Evolutionary conservation across 2,888 invertebrate species (phyloP).

Genomic region (Mechanitis messenoides): DNA sequence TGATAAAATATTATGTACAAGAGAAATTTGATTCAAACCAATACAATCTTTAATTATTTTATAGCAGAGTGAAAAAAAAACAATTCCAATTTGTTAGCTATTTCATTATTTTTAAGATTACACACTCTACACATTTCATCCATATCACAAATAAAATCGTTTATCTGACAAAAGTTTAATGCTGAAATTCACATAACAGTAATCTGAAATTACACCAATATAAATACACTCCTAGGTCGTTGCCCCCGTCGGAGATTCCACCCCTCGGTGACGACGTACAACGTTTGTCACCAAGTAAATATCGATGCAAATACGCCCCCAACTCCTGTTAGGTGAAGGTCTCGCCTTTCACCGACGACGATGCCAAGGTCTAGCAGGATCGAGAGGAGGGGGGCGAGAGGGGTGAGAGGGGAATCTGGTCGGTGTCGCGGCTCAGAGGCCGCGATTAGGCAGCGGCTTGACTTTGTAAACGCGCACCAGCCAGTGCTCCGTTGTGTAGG

Average conservation of each 20-base stretch:
- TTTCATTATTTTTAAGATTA: neutral
- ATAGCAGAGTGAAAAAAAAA: neutral
- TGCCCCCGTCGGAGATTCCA: neutral
- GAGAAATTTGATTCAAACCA: neutral
- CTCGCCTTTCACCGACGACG: neutral
- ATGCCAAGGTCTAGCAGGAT: neutral
- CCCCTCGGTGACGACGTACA: neutral
- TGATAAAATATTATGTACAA: neutral
- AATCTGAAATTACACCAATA: neutral
- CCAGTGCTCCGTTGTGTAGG: conserved; percentile 99
- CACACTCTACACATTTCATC: neutral
- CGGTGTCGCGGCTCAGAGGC: conserved; percentile 72
- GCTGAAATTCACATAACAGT: neutral
- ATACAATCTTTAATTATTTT: too few species aligned
- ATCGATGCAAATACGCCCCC: neutral
- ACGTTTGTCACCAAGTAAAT: neutral
- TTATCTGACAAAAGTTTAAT: neutral
- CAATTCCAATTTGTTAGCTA: neutral
- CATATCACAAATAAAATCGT: neutral
- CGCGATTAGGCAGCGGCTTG: conserved; percentile 93
- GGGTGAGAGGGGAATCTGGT: neutral
- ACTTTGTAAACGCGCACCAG: conserved; percentile 98
- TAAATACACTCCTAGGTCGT: neutral
- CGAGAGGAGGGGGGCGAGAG: neutral
- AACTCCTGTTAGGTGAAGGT: too few species aligned